A percentile compares a stretch with the other conserved stretches of the same genome.
Evolutionary conservation across 2,888 invertebrate genomes (phyloP).

Genomic region (Erebia ligea): DNA sequence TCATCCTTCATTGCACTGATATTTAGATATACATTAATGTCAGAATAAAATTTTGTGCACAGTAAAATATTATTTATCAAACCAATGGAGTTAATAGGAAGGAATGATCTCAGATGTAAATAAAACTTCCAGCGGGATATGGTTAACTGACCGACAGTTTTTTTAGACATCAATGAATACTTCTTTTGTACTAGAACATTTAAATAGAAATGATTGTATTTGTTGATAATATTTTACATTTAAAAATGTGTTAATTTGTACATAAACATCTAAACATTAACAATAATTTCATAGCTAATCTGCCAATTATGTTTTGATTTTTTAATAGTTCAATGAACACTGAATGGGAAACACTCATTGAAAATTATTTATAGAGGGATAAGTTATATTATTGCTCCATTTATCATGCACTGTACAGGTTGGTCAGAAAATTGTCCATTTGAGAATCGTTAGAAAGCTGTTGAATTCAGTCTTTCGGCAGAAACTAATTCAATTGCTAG

Average conservation of each 20-base stretch:
- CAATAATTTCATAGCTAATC: conserved; percentile 39
- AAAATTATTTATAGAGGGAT: conserved; percentile 30
- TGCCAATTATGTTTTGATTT: conserved; percentile 12
- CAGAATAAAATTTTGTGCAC: conserved; percentile 59
- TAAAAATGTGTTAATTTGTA: conserved; percentile 37
- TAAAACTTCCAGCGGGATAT: conserved; percentile 15
- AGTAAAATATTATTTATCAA: conserved; percentile 51
- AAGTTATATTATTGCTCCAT: conserved; percentile 35
- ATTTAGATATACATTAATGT: neutral
- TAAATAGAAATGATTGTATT: neutral
- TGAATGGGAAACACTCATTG: conserved; percentile 27
- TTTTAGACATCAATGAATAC: conserved; percentile 3
- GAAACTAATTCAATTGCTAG: conserved; percentile 52
- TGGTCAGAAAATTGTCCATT: conserved; percentile 35
- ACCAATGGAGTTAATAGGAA: conserved; percentile 43
- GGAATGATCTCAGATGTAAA: conserved; percentile 52
- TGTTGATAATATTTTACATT: conserved; percentile 20
- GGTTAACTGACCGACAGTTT: neutral
- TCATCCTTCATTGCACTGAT: conserved; percentile 29
- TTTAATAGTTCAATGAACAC: conserved; percentile 35
- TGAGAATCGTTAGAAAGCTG: conserved; percentile 34
- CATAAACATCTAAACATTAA: conserved; percentile 43
- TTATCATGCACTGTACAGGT: conserved; percentile 30
- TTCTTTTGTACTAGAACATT: neutral
- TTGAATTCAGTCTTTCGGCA: conserved; percentile 37